A percentile compares a stretch with the other conserved stretches of the same genome.
Conservation (phyloP, 2,113 vertebrate species). For the Grantiella picta region DNA sequence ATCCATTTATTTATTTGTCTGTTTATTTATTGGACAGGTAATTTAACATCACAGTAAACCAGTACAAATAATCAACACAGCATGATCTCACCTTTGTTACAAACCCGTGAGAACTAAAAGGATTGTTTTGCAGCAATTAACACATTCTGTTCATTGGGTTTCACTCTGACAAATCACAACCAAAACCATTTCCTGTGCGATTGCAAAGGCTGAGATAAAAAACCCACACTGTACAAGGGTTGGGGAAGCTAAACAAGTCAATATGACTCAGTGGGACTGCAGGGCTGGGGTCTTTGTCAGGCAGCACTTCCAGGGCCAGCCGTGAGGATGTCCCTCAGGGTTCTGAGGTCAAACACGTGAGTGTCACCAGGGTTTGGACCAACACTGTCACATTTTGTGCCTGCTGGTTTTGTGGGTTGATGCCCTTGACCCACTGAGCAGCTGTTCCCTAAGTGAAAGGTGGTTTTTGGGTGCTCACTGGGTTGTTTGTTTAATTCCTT, state of each 20-base stretch:
- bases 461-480: background rate
- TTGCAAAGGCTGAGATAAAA: conserved; percentile 25
- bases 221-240: background rate
- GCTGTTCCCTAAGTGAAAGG: background rate
- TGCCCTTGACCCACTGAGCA: background rate
- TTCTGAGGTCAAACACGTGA: background rate
- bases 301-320: background rate
- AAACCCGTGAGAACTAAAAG: background rate
- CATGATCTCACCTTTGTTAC: background rate
- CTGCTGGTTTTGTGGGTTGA: background rate
- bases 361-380: background rate
- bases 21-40: background rate
- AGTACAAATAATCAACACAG: background rate
- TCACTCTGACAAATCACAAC: background rate
- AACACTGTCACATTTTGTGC: background rate
- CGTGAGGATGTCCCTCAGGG: background rate
- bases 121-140: background rate
- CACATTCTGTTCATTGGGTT: background rate
- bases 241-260: conserved; percentile 31
- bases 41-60: background rate
- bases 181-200: background rate
- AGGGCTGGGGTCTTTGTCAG: background rate
- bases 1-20: background rate
- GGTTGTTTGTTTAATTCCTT: background rate
- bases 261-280: conserved; percentile 43